Evolutionary conservation across 2,888 invertebrate genomes (phyloP).

Genomic region (Eristalis pertinax): DNA sequence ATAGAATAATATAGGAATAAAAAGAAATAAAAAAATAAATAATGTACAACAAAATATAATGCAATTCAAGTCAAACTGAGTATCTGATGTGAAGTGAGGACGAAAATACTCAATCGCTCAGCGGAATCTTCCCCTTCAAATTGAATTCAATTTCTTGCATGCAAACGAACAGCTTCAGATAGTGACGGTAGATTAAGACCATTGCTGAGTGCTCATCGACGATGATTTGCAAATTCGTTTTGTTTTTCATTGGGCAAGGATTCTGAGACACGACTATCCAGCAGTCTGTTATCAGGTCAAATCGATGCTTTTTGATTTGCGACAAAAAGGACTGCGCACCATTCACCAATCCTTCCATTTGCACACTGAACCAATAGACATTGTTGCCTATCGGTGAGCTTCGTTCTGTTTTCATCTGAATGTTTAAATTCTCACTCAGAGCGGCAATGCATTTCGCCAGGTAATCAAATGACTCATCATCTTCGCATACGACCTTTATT

Average conservation of each 20-base stretch:
- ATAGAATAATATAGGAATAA: background rate
- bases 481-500: constrained; percentile 35
- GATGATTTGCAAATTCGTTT: constrained; percentile 72
- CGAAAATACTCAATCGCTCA: background rate
- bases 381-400: constrained; percentile 1
- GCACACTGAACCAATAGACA: constrained; percentile 34
- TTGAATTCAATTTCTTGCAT: constrained; percentile 53
- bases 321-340: constrained; percentile 62
- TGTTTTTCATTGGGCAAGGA: constrained; percentile 22
- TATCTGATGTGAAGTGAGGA: background rate
- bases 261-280: constrained; percentile 71
- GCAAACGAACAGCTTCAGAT: constrained; percentile 60
- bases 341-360: constrained; percentile 53
- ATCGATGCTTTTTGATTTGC: constrained; percentile 70
- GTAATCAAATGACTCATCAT: constrained; percentile 20
- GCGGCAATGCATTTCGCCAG: constrained; percentile 14
- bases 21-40: background rate
- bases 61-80: background rate
- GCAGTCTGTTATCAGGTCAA: constrained; percentile 61
- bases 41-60: background rate
- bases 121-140: constrained; percentile 27
- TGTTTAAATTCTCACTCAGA: constrained; percentile 1
- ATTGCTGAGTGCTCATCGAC: constrained; percentile 73
- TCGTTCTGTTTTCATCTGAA: constrained; percentile 14
- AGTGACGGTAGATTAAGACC: constrained; percentile 58